Evolutionary conservation across 2,888 invertebrate species (phyloP).

Genomic region (Cryptocephalus moraei): DNA sequence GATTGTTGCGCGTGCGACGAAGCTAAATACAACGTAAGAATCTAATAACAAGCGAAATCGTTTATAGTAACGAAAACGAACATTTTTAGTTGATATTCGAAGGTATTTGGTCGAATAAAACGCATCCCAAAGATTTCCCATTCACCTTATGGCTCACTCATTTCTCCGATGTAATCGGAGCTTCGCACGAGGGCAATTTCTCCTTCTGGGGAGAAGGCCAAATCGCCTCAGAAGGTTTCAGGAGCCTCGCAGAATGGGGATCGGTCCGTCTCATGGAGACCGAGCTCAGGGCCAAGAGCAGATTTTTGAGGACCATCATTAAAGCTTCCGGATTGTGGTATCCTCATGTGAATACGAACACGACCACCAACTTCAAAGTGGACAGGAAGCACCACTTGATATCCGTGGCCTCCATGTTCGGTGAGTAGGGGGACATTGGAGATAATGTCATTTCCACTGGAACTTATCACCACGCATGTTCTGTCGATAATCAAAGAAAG

Average conservation of each 20-base stretch:
- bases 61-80: too few relatives aligned
- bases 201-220: slow-evolving; percentile 88
- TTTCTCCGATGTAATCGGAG: slow-evolving; percentile 95
- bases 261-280: slow-evolving; percentile 79
- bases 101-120: slow-evolving; percentile 90
- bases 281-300: slow-evolving; percentile 76
- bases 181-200: slow-evolving; percentile 80
- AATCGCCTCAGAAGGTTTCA: slow-evolving; percentile 80
- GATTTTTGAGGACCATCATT: slow-evolving; percentile 69
- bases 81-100: slow-evolving; percentile 63
- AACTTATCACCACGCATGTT: too few relatives aligned
- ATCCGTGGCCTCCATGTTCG: slow-evolving; percentile 81
- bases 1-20: slow-evolving; percentile 92
- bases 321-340: slow-evolving; percentile 86
- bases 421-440: slow-evolving; percentile 34
- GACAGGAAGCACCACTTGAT: slow-evolving; percentile 78
- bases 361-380: slow-evolving; percentile 70
- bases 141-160: slow-evolving; percentile 83
- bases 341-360: slow-evolving; percentile 77
- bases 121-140: slow-evolving; percentile 95
- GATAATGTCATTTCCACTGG: too few relatives aligned
- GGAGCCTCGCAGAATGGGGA: slow-evolving; percentile 77
- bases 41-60: too few relatives aligned
- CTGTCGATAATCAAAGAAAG: too few relatives aligned
- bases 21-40: slow-evolving; percentile 79